These are phyloP conservation scores for Eptesicus fuscus DNA, from an alignment of 2,113 vertebrate species.

Conservation along the genomic window DNA sequence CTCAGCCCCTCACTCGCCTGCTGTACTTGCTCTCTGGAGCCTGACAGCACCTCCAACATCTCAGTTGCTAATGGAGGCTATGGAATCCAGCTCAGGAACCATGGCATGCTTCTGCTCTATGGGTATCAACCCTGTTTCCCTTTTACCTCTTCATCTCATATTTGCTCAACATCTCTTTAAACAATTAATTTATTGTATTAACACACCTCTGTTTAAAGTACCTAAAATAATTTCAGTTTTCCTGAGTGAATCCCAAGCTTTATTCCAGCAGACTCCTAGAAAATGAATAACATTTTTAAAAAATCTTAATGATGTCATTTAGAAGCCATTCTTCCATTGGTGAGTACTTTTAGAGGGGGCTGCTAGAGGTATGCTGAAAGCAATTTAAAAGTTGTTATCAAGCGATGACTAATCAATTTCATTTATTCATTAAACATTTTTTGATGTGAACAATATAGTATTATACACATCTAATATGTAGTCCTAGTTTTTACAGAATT, in stretches of 20 bases:
- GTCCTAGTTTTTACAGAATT: neutral
- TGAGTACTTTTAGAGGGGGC: neutral
- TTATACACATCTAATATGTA: neutral
- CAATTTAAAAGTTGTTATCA: neutral
- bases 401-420: neutral
- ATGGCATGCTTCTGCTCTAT: accelerated
- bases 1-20: neutral
- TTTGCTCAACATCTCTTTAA: neutral
- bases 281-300: neutral
- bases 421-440: neutral
- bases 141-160: neutral
- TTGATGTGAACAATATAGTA: neutral
- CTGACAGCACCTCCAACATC: too few relatives aligned
- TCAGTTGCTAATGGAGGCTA: neutral
- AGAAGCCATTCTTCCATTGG: neutral
- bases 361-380: neutral
- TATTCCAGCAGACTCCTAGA: neutral
- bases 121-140: neutral
- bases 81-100: neutral
- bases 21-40: neutral
- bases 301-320: neutral
- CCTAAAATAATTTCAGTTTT: constrained; percentile 16
- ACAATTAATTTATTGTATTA: neutral
- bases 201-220: neutral
- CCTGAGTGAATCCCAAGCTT: neutral